Percentiles rank a stretch among this genome's conserved stretches.
Conservation (phyloP, 2,797 vertebrate genomes). For the Sibirionetta formosa region DNA sequence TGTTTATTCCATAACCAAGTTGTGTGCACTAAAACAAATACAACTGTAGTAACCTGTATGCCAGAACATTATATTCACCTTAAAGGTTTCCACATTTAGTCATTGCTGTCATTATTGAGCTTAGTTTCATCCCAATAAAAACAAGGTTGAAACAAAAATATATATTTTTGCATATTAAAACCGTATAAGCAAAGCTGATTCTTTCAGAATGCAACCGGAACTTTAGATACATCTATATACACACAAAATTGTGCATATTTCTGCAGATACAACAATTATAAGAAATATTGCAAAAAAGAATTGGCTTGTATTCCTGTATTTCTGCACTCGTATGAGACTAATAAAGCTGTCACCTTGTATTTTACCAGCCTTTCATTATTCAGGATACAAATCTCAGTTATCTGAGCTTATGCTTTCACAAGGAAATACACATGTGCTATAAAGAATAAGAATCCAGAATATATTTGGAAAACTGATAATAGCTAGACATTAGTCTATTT, state of each 20-base stretch:
- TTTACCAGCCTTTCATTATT: conserved; percentile 24
- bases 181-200: background rate
- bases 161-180: background rate
- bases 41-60: background rate
- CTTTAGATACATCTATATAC: background rate
- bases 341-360: background rate
- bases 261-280: background rate
- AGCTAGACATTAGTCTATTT: background rate
- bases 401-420: background rate
- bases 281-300: background rate
- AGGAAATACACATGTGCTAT: rapidly evolving
- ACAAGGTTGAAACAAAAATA: background rate
- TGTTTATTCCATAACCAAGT: conserved; percentile 45
- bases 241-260: background rate
- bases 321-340: background rate
- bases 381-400: conserved; percentile 25
- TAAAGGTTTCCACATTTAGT: background rate
- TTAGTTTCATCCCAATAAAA: background rate
- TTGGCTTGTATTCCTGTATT: background rate
- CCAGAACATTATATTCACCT: background rate
- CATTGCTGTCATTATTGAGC: background rate
- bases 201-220: background rate
- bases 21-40: background rate
- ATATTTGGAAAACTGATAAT: background rate
- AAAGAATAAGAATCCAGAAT: background rate